Evolutionary conservation across 2,113 vertebrate genomes (phyloP), one percentile per base, ranked within the genome.

Genomic region (Zosterops hypoxanthus): DNA sequence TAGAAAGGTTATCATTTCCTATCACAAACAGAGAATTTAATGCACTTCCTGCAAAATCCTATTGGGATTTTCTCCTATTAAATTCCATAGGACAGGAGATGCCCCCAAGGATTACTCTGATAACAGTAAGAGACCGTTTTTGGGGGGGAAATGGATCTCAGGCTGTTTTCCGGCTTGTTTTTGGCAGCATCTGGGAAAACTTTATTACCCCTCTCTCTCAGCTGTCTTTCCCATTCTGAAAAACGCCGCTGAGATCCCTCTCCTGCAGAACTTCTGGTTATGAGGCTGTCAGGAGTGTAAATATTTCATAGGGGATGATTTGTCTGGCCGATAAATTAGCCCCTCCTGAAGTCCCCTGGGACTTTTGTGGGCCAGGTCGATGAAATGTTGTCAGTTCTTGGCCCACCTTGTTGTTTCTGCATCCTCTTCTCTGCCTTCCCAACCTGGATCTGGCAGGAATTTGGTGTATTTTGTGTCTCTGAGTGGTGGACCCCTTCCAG

Each of bases 1-100:
- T 16, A 33, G 72, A 90, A 94, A 91, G 49, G 83, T 94, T 79
- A 91, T 90, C 71, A 12, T 92, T 80, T 94, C 55, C 76, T 56
- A 12, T 56, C 65, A 41, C 66, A 93, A 90, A 91, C 42, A 69
- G 42, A 63, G 81, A 36, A 76, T 68, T 65, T 65, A 92, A 90
- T 78, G 86, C 34, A 39, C 59, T 95, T 60, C 39, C 63, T 55
- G 8, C 22, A 16, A 63, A 91, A 89, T 91, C 77, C 90, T 42
- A 4, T 28, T 77, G 72, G 81, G 59, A 53, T 89, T 91, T 61
- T 11, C 70, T 80, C 84, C 72, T 60, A 21, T 92, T 91, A 56
- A 72, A 81, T 68, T 72, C 90, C 36, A 4, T 28, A 80, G 77
- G 84, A 44, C 55, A 56, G 81, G 65, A 92, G 90, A 77, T 88